These are phyloP conservation scores for Drosophila equinoxialis DNA, from an alignment of 1,140 invertebrate genomes.

Conservation along the genomic window DNA sequence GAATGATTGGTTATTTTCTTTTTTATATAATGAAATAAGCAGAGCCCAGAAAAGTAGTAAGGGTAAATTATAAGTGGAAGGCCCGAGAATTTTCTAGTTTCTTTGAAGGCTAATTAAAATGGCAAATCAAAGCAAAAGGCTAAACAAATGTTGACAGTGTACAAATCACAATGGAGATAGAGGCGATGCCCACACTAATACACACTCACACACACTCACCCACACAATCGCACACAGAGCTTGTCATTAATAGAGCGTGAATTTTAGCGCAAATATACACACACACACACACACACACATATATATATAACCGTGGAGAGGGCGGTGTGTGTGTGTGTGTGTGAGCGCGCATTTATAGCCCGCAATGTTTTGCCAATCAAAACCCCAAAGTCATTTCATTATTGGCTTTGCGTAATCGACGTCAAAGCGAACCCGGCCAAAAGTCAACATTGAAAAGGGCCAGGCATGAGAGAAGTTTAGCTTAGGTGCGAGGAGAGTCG, in stretches of 20 bases:
- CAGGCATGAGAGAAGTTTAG: constrained; percentile 13
- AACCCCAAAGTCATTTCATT: constrained; percentile 82
- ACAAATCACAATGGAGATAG: constrained; percentile 49
- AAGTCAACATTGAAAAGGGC: constrained; percentile 67
- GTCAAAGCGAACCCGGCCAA: constrained; percentile 73
- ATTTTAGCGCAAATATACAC: constrained; percentile 72
- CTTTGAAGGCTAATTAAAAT: constrained; percentile 76
- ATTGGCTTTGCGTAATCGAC: constrained; percentile 82
- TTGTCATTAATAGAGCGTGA: constrained; percentile 77
- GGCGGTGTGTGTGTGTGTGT: constrained; percentile 15
- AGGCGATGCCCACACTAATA: constrained; percentile 39
- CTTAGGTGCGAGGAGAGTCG: constrained; percentile 10
- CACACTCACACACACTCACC: constrained; percentile 21
- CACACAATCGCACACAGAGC: constrained; percentile 4
- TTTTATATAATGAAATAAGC: too few relatives aligned
- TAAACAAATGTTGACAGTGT: constrained; percentile 64
- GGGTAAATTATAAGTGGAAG: background rate
- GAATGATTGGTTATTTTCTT: too few relatives aligned
- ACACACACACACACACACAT: constrained; percentile 27
- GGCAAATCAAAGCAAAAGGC: constrained; percentile 63
- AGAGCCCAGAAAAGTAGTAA: too few relatives aligned
- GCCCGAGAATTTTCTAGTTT: constrained; percentile 38
- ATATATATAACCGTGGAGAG: background rate
- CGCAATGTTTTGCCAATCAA: constrained; percentile 82
- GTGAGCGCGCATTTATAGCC: constrained; percentile 67